These are phyloP conservation scores for Drosophila ustulata DNA, from an alignment of 2,888 invertebrate genomes.

Conservation along the genomic window DNA sequence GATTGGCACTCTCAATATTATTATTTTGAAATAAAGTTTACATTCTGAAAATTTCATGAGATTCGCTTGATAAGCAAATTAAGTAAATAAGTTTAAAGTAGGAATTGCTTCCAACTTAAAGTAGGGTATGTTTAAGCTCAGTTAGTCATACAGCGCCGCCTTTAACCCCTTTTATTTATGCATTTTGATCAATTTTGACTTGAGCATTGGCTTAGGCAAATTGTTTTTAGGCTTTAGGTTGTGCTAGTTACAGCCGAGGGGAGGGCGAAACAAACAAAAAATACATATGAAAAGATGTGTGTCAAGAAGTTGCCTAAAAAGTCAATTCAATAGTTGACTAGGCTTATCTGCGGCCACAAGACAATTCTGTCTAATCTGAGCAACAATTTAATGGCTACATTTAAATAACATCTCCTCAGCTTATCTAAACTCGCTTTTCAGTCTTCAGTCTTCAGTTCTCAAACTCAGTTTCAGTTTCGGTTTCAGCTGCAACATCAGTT, in stretches of 20 bases:
- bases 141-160: no score
- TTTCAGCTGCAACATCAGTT: slow-evolving; percentile 6
- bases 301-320: slow-evolving; percentile 18
- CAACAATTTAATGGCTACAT: slow-evolving; percentile 49
- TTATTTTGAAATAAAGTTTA: neutral
- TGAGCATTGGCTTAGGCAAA: slow-evolving; percentile 59
- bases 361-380: slow-evolving; percentile 20
- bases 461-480: no score
- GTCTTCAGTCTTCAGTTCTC: slow-evolving; percentile 6
- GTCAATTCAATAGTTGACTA: slow-evolving; percentile 6
- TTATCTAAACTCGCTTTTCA: slow-evolving; percentile 44
- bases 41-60: neutral
- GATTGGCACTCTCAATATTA: no score
- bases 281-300: slow-evolving; percentile 1
- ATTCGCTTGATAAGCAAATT: neutral
- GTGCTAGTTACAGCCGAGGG: slow-evolving; percentile 27
- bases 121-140: neutral
- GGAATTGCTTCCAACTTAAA: neutral
- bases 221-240: slow-evolving; percentile 43
- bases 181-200: slow-evolving; percentile 66
- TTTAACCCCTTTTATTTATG: slow-evolving; percentile 9
- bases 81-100: neutral
- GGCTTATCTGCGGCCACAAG: slow-evolving; percentile 28
- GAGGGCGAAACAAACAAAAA: neutral
- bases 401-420: slow-evolving; percentile 21